Evolutionary conservation across 2,888 invertebrate species (phyloP).

Genomic region (Gerosis bhagava): DNA sequence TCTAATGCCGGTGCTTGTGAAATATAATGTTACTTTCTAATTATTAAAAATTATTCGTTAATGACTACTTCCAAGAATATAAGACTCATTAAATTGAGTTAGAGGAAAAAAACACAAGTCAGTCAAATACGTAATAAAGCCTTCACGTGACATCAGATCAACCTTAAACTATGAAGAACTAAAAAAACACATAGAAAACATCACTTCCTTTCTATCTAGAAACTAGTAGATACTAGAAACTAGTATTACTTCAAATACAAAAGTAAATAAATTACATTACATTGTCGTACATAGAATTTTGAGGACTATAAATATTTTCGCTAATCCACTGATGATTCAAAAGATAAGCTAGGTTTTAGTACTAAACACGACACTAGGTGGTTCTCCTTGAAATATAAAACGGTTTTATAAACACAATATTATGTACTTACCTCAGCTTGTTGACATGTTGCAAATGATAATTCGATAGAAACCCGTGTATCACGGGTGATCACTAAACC

Average conservation of each 20-base stretch:
- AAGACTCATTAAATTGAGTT: too few relatives aligned
- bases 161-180: neutral
- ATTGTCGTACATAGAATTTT: neutral
- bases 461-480: conserved; percentile 18
- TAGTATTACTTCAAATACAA: too few relatives aligned
- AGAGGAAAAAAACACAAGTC: too few relatives aligned
- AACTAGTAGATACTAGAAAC: too few relatives aligned
- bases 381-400: conserved; percentile 15
- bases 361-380: too few relatives aligned
- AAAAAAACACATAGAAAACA: neutral
- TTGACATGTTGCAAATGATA: conserved; percentile 36
- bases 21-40: too few relatives aligned
- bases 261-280: too few relatives aligned
- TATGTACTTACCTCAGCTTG: conserved; percentile 38
- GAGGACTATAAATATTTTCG: neutral
- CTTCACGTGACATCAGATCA: conserved; percentile 12
- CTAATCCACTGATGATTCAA: conserved; percentile 4
- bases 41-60: too few relatives aligned
- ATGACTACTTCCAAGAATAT: too few relatives aligned
- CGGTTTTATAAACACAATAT: neutral
- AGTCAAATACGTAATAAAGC: conserved; percentile 8
- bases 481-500: conserved; percentile 35
- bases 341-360: conserved; percentile 6
- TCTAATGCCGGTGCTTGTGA: too few relatives aligned
- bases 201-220: too few relatives aligned